Percentiles rank a stretch among this genome's conserved stretches.
Evolutionary conservation across 2,888 invertebrate genomes (phyloP).

Genomic region (Drosophila atripex): DNA sequence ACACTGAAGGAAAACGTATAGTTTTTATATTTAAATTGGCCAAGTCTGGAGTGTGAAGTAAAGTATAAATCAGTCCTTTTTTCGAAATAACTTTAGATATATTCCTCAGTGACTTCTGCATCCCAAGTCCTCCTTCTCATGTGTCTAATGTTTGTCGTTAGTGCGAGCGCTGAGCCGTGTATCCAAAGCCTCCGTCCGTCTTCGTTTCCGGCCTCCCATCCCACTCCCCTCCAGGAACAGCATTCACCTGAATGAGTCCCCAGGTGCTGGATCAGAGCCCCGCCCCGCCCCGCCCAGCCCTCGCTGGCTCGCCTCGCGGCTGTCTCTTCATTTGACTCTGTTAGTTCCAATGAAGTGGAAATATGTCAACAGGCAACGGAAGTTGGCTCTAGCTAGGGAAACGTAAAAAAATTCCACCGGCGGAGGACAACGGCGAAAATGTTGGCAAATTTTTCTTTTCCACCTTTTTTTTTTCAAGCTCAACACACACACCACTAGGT

Average conservation of each 20-base stretch:
- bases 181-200: conserved; percentile 52
- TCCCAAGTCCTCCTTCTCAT: conserved; percentile 26
- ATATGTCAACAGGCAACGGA: conserved; percentile 78
- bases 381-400: conserved; percentile 67
- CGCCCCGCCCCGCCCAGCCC: background rate
- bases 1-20: background rate
- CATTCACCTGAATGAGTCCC: conserved; percentile 62
- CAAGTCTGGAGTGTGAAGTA: background rate
- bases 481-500: conserved; percentile 64
- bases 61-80: too few species aligned
- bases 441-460: conserved; percentile 31
- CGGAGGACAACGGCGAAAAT: conserved; percentile 31
- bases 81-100: background rate
- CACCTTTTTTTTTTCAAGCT: conserved; percentile 23
- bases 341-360: conserved; percentile 76
- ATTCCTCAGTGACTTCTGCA: background rate
- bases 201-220: conserved; percentile 31
- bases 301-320: conserved; percentile 49
- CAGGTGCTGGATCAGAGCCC: conserved; percentile 24
- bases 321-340: conserved; percentile 55
- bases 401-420: conserved; percentile 27
- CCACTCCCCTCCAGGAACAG: conserved; percentile 3
- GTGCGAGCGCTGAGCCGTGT: conserved; percentile 46
- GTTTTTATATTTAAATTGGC: background rate
- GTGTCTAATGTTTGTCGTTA: conserved; percentile 76